phyloP scores from a whole-genome alignment of 2,888 invertebrate species.

The Andrena marginata region DNA sequence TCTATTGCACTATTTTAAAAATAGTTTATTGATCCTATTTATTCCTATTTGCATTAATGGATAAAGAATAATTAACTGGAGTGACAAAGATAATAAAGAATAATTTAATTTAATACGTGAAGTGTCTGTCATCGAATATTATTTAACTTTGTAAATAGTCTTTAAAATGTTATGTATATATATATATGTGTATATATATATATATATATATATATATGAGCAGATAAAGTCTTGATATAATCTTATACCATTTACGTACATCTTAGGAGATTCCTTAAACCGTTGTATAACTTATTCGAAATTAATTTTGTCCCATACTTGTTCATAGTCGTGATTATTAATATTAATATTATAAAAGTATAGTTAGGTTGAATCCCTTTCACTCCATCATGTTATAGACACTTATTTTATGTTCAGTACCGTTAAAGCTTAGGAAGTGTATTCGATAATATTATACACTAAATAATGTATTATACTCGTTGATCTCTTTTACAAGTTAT shows the following conservation, averaged over 20 bases:
- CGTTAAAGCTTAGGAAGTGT: conserved; percentile 47
- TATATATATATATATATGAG: conserved; percentile 11
- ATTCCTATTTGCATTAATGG: not conserved
- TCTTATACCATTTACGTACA: conserved; percentile 27
- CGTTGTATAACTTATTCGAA: conserved; percentile 17
- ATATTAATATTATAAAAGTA: conserved; percentile 40
- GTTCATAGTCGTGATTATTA: conserved; percentile 14
- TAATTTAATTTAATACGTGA: conserved; percentile 19
- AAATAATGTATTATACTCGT: conserved; percentile 32
- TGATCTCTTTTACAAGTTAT: conserved; percentile 23
- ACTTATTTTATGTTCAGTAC: conserved; percentile 39
- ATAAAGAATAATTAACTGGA: conserved; percentile 26
- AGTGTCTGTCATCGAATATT: conserved; percentile 19
- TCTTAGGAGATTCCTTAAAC: conserved; percentile 19
- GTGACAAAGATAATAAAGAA: conserved; percentile 17
- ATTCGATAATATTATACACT: conserved; percentile 32
- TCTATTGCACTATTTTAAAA: conserved; percentile 8
- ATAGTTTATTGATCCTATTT: not conserved
- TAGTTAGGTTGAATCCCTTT: conserved; percentile 23
- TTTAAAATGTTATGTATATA: conserved; percentile 17
- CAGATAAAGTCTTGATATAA: conserved; percentile 35
- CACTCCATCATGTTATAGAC: conserved; percentile 25
- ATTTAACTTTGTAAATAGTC: conserved; percentile 16
- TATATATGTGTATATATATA: not conserved
- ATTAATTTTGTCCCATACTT: conserved; percentile 27